Conservation (phyloP, 2,888 invertebrate species). For the Blera fallax region DNA sequence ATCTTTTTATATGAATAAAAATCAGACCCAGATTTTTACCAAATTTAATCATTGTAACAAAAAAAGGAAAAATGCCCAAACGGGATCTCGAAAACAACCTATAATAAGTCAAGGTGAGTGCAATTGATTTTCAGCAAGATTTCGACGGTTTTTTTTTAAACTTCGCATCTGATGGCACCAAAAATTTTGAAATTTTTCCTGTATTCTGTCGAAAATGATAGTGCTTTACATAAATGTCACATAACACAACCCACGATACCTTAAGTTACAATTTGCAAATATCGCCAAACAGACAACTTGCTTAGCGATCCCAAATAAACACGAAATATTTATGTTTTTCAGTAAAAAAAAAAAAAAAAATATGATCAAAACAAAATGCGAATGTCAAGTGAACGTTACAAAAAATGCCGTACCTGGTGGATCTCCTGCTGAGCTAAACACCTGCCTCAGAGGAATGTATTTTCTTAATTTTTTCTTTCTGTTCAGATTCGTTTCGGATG, state of each 20-base stretch:
- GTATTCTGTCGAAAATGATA: background rate
- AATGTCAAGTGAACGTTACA: slow-evolving; percentile 21
- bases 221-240: slow-evolving; percentile 15
- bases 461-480: slow-evolving; percentile 21
- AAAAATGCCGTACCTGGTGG: background rate
- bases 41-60: too few relatives aligned
- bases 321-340: slow-evolving; percentile 61
- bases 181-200: background rate
- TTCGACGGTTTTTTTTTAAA: too few relatives aligned
- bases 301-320: slow-evolving; percentile 54
- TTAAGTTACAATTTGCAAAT: slow-evolving; percentile 52
- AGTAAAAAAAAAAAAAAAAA: slow-evolving; percentile 5
- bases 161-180: background rate
- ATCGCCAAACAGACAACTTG: slow-evolving; percentile 16
- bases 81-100: too few relatives aligned
- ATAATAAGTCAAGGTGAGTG: too few relatives aligned
- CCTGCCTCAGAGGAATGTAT: slow-evolving; percentile 67
- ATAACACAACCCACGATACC: slow-evolving; percentile 5
- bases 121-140: background rate
- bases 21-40: too few relatives aligned
- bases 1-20: too few relatives aligned
- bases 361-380: background rate
- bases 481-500: slow-evolving; percentile 45
- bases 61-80: too few relatives aligned
- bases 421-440: slow-evolving; percentile 62